Evolutionary conservation across 2,888 invertebrate genomes (phyloP).

Genomic region (Hetaerina titia): DNA sequence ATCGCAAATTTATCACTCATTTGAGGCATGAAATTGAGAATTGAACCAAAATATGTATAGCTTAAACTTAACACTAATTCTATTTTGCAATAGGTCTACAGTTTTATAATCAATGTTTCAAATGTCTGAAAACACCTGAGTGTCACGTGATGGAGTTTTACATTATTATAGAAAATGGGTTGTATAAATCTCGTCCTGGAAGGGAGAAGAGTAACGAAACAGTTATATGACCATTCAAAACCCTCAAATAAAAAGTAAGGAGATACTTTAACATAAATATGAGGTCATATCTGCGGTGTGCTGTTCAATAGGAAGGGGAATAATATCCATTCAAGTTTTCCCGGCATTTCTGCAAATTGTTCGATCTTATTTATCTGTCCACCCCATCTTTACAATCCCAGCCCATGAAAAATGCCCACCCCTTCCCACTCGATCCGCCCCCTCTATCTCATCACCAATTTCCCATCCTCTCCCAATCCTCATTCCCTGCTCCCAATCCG

Average conservation of each 20-base stretch:
- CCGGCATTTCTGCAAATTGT: not conserved
- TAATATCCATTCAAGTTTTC: not conserved
- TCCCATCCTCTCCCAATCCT: not conserved
- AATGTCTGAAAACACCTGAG: no score
- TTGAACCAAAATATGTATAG: no score
- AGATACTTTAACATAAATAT: not conserved
- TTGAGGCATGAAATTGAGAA: no score
- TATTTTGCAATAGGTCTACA: no score
- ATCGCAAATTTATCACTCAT: no score
- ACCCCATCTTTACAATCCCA: not conserved
- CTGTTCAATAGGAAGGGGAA: not conserved
- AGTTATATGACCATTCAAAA: no score
- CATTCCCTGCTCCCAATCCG: not conserved
- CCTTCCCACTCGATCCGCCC: not conserved
- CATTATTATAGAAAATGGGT: not conserved
- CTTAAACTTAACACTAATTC: no score
- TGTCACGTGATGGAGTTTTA: not conserved
- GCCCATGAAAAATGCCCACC: not conserved
- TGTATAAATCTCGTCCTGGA: not conserved
- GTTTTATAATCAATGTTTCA: no score
- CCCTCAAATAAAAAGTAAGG: no score
- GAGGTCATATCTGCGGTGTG: not conserved
- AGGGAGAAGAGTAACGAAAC: no score
- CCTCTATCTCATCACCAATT: not conserved
- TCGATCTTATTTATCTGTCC: not conserved